Evolutionary conservation across 2,888 invertebrate species (phyloP).

Genomic region (Nomada fucata): DNA sequence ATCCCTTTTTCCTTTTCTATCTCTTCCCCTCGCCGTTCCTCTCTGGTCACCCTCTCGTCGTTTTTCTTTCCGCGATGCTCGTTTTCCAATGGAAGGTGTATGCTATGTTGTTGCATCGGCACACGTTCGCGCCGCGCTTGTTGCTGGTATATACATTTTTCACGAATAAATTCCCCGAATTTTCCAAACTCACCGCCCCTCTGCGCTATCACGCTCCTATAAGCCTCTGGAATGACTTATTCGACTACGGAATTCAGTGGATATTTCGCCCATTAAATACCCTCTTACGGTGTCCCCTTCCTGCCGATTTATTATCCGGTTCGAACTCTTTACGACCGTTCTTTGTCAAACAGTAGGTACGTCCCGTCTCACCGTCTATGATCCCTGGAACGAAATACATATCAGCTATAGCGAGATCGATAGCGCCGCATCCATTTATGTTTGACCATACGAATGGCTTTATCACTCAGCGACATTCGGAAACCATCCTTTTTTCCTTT

Average conservation of each 20-base stretch:
- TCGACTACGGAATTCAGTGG: constrained; percentile 22
- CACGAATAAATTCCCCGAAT: constrained; percentile 75
- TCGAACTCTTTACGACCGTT: no score
- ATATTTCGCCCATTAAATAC: neutral
- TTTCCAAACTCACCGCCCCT: constrained; percentile 39
- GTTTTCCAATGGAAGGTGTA: constrained; percentile 29
- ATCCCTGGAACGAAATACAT: no score
- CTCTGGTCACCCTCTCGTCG: constrained; percentile 22
- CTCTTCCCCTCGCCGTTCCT: constrained; percentile 13
- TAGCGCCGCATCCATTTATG: neutral
- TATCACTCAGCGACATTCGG: constrained; percentile 18
- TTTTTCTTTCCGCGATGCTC: constrained; percentile 39
- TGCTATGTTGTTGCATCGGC: constrained; percentile 56
- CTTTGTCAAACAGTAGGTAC: no score
- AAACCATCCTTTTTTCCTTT: constrained; percentile 38
- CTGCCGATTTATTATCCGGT: no score
- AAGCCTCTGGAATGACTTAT: constrained; percentile 52
- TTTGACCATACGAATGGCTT: neutral
- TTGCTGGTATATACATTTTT: constrained; percentile 73
- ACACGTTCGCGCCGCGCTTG: constrained; percentile 35
- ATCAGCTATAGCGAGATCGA: constrained; percentile 6
- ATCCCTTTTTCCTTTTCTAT: constrained; percentile 62
- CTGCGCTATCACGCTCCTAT: constrained; percentile 15
- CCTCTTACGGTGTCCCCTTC: no score
- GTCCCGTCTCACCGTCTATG: no score